Evolutionary conservation across 2,797 vertebrate genomes (phyloP).

Genomic region (Austrolebias charrua): DNA sequence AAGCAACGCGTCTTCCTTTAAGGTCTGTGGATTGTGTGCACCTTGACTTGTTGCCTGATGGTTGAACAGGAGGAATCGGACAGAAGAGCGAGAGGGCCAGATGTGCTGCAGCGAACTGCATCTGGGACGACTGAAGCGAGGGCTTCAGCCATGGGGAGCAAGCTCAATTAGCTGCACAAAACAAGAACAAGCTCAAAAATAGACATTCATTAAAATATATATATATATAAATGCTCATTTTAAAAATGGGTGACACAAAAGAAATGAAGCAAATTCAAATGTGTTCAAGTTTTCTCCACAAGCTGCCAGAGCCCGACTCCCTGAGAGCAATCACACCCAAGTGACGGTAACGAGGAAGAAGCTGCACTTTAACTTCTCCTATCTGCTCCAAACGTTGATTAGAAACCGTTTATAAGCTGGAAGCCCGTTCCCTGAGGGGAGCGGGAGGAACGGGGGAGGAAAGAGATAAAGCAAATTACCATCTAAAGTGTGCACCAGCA

Average conservation of each 20-base stretch:
- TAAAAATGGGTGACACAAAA: neutral
- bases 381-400: neutral
- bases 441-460: neutral
- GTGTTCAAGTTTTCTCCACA: neutral
- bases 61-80: too few relatives aligned
- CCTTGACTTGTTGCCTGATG: too few relatives aligned
- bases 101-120: too few relatives aligned
- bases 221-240: too few relatives aligned
- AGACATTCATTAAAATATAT: too few relatives aligned
- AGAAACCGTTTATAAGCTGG: neutral
- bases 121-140: too few relatives aligned
- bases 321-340: neutral
- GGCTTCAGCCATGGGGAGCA: too few relatives aligned
- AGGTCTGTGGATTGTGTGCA: too few relatives aligned
- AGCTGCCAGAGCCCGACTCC: neutral
- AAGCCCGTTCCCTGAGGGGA: neutral
- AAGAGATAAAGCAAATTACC: slow-evolving; percentile 15
- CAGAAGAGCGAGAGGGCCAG: too few relatives aligned
- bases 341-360: neutral
- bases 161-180: neutral
- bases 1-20: too few relatives aligned
- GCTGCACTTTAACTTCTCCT: neutral
- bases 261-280: neutral
- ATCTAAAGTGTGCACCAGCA: neutral
- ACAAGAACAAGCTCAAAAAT: neutral